Evolutionary conservation across 2,113 vertebrate genomes (phyloP), one percentile per base, ranked within the genome.

Genomic region (Phrynocephalus versicolor): DNA sequence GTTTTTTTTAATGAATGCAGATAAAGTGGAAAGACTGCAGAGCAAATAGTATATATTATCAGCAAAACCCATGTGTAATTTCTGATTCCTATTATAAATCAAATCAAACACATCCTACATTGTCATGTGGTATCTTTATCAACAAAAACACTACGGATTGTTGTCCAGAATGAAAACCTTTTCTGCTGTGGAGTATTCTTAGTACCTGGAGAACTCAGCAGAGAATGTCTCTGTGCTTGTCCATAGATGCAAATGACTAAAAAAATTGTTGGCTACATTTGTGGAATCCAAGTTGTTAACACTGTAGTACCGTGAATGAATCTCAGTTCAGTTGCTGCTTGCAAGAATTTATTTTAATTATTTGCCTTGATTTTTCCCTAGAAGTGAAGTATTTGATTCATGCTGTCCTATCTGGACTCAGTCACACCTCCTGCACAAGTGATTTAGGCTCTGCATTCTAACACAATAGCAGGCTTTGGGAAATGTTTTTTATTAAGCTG

Each of bases 111-210:
- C 90, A 65, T 30, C 57, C 1, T 81, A 81, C 13, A 37, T 64
- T 65, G 33, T 81, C 62, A 62, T 45, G 2, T 9, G 15, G 21
- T 12, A 83, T 6, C 39, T 81, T 81, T 67, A 67, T 33, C 65
- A 70, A 69, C 16, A 71, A 69, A 33, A 84, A 60, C 86, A 69
- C 0, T 88, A 33, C 88, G 65, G 70, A 75, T 89, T 88, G 33
- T 45, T 37, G 1, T 27, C 12, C 67, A 80, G n/a, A 83, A 6
- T 71, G 84, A 81, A 92, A 80, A 25, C 1, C 27, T 83, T 89
- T 75, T n/a, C 33, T 62, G 33, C 27, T 21, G 62, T n/a, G 30
- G n/a, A n/a, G n/a, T 51, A 69, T 12, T 57, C 9, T 57, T 55
- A 41, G n/a, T 69, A 7, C 39, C 23, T n/a, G n/a, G 30, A 39